Base-by-base conservation (phyloP, 2,888 invertebrate species). In the Nymphalis polychloros region DNA sequence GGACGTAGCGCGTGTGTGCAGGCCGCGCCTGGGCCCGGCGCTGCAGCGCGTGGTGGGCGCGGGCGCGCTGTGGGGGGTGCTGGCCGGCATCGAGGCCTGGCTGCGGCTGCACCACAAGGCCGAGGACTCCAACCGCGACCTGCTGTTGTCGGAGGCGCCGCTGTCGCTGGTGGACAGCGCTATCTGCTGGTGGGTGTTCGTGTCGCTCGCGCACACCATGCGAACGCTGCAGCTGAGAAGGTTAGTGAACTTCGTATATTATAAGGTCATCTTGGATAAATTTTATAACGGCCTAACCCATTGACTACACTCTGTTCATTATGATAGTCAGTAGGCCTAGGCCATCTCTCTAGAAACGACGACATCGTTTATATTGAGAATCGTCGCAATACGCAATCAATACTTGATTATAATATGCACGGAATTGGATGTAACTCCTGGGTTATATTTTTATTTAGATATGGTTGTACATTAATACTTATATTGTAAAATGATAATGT, bases 151-250 rank as follows among this genome's bases (percentile, higher is more conserved):
- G 0, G 95, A 95, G 73, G 95, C 98, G 72, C 98, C 98, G 19
- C 92, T 98, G 68, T 97, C 98, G 35, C 94, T 98, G 49, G 89
- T 97, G 41, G 98, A 97, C 88, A 94, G 95, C 81, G 94, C 96
- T 82, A 97, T 98, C 81, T 98, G 97, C 83, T 98, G 98, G 97
- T 98, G 98, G 98, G 97, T 98, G 77, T 97, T 97, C 83, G 96
- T 96, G 3, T 96, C 96, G 17, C 94, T 98, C 64, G 96, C 98
- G 19, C 96, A 97, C 84, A 98, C 98, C 0, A 98, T 97, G 77
- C 93, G 98, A 75, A 98, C 98, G 0, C 91, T 98, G 72, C 94
- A 98, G 77, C 92, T 99, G 69, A 93, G 98, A 78, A 94, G 95
- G 95, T 95, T 72, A 81, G 79, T 61, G 17, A 35, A 13, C 41